phyloP scores from a whole-genome alignment of 2,113 vertebrate genomes.

The Calypte anna region DNA sequence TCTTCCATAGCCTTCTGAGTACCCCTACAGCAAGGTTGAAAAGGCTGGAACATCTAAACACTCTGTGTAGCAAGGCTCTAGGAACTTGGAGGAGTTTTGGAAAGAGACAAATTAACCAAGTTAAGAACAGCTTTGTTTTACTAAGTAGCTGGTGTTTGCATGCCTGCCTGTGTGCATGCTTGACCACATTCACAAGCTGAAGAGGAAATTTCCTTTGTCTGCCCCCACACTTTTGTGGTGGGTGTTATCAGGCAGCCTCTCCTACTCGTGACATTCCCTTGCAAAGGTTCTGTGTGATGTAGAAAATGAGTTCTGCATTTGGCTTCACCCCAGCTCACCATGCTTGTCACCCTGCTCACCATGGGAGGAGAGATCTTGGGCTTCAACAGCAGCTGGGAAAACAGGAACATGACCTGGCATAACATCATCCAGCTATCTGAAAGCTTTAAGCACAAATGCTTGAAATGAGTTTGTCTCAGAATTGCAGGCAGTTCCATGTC shows the following conservation, averaged over 20 bases:
- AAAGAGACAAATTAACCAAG: background rate
- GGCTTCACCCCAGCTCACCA: background rate
- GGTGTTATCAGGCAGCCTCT: conserved; percentile 18
- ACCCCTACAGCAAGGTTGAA: background rate
- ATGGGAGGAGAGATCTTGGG: background rate
- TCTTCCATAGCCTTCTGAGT: background rate
- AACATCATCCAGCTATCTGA: background rate
- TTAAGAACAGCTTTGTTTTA: background rate
- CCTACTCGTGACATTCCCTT: background rate
- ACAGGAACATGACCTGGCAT: background rate
- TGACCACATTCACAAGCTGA: conserved; percentile 37
- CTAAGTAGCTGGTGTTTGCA: background rate
- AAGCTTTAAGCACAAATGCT: background rate
- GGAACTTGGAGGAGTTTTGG: background rate
- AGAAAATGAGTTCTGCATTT: background rate
- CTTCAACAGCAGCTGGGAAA: background rate
- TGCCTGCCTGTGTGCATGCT: background rate
- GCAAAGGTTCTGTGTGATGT: background rate
- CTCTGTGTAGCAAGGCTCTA: background rate
- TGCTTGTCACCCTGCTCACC: background rate
- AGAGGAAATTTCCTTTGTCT: conserved; percentile 34
- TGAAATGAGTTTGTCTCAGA: background rate
- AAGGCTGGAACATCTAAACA: background rate
- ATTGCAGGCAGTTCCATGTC: background rate
- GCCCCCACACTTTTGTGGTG: background rate